Conservation (phyloP, 2,888 invertebrate genomes). For the Notocelia uddmanniana region DNA sequence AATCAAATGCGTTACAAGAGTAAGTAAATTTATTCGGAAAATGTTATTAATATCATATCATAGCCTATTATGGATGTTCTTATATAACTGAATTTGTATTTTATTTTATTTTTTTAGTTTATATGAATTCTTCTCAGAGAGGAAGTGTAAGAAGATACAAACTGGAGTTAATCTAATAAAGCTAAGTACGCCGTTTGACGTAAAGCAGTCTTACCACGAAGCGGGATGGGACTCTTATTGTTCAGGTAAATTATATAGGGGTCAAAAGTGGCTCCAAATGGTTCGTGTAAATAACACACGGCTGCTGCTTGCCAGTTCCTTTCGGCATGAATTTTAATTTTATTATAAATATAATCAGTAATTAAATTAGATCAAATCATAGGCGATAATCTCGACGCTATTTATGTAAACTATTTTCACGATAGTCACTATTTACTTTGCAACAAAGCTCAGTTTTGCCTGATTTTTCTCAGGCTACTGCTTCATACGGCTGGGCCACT, state of each 20-base stretch:
- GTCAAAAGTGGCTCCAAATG: no score
- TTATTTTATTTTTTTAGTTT: constrained; percentile 75
- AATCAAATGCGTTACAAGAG: constrained; percentile 81
- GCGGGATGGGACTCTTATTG: constrained; percentile 95
- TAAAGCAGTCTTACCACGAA: constrained; percentile 86
- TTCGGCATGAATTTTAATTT: no score
- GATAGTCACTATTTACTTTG: not conserved
- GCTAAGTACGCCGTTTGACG: constrained; percentile 66
- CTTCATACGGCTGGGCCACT: constrained; percentile 88
- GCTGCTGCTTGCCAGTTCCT: no score
- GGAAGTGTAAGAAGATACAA: constrained; percentile 70
- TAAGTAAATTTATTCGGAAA: constrained; percentile 59
- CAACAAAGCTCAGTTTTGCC: not conserved
- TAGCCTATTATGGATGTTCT: not conserved
- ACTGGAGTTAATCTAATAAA: constrained; percentile 65
- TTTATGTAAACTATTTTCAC: not conserved
- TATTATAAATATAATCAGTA: no score
- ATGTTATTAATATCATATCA: not conserved
- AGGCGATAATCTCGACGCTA: no score
- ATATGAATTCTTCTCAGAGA: constrained; percentile 86
- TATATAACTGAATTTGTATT: not conserved
- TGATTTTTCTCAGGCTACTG: constrained; percentile 85
- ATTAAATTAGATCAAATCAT: no score
- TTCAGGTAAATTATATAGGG: constrained; percentile 71
- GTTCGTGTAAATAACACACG: no score